Evolutionary conservation across 30 jellyfish, hydroid and myxozoan species (phyloP).

Genomic region (Cassiopea xamachana): DNA sequence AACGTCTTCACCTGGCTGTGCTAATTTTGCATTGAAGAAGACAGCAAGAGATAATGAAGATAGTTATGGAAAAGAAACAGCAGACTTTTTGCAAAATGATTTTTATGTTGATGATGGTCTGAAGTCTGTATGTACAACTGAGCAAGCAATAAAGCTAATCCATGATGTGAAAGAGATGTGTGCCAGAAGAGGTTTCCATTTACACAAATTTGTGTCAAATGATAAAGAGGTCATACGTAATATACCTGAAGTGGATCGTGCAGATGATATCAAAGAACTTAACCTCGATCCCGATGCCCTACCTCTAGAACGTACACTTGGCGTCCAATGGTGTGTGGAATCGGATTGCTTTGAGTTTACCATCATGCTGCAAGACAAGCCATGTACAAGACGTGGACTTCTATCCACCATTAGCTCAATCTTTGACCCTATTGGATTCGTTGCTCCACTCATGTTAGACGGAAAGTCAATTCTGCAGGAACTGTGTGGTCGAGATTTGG

Average conservation of each 20-base stretch:
- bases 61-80: slow-evolving; percentile 1
- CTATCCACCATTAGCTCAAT: slow-evolving; percentile 46
- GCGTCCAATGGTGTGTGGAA: slow-evolving; percentile 61
- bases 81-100: slow-evolving; percentile 12
- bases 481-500: slow-evolving; percentile 32
- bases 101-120: slow-evolving; percentile 67
- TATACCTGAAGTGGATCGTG: slow-evolving; percentile 39
- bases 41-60: slow-evolving; percentile 53
- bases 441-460: slow-evolving; percentile 29
- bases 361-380: background rate
- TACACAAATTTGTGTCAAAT: slow-evolving; percentile 40
- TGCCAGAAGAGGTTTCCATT: slow-evolving; percentile 35
- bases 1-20: slow-evolving; percentile 64
- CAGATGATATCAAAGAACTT: slow-evolving; percentile 50
- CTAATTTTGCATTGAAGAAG: slow-evolving; percentile 31
- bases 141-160: slow-evolving; percentile 12
- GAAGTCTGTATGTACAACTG: slow-evolving; percentile 22
- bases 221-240: slow-evolving; percentile 23
- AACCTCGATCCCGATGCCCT: slow-evolving; percentile 20
- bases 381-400: slow-evolving; percentile 1
- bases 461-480: slow-evolving; percentile 43
- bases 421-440: slow-evolving; percentile 49
- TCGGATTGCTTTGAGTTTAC: slow-evolving; percentile 28
- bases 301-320: slow-evolving; percentile 62
- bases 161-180: slow-evolving; percentile 4